A percentile compares a stretch with the other conserved stretches of the same genome.
Evolutionary conservation across 2,797 vertebrate genomes (phyloP).

Genomic region (Leucoraja ocellata): DNA sequence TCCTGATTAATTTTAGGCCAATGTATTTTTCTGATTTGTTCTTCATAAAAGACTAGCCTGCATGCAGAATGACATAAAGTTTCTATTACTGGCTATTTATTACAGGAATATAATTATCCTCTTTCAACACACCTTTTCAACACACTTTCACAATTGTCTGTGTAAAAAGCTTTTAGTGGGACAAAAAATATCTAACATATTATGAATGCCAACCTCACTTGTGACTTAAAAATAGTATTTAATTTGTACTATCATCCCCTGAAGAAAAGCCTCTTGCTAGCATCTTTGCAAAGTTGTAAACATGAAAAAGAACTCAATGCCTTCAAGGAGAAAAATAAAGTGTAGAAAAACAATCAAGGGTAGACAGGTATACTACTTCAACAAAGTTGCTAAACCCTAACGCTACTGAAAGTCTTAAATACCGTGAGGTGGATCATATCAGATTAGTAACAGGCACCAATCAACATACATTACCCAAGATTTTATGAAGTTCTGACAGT

Average conservation of each 20-base stretch:
- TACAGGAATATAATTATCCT: background rate
- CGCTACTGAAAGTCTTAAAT: too few relatives aligned
- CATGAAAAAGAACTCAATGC: background rate
- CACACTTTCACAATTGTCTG: too few relatives aligned
- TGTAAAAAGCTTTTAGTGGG: background rate
- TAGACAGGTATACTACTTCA: too few relatives aligned
- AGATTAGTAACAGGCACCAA: too few relatives aligned
- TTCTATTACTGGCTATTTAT: background rate
- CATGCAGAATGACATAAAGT: background rate
- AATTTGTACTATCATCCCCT: background rate
- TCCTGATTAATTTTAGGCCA: background rate
- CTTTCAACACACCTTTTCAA: background rate
- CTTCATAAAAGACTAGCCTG: background rate
- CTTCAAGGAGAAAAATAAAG: background rate
- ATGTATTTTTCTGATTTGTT: background rate
- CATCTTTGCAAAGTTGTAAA: background rate
- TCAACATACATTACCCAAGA: too few relatives aligned
- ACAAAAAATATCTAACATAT: background rate
- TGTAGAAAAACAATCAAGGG: too few relatives aligned
- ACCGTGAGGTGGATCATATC: too few relatives aligned
- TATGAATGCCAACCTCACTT: background rate
- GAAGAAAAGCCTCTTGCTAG: background rate
- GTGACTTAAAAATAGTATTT: background rate
- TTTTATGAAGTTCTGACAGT: too few relatives aligned
- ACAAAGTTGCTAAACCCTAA: too few relatives aligned